Evolutionary conservation across 2,113 vertebrate genomes (phyloP).

Genomic region (Leptocoma aspasia): DNA sequence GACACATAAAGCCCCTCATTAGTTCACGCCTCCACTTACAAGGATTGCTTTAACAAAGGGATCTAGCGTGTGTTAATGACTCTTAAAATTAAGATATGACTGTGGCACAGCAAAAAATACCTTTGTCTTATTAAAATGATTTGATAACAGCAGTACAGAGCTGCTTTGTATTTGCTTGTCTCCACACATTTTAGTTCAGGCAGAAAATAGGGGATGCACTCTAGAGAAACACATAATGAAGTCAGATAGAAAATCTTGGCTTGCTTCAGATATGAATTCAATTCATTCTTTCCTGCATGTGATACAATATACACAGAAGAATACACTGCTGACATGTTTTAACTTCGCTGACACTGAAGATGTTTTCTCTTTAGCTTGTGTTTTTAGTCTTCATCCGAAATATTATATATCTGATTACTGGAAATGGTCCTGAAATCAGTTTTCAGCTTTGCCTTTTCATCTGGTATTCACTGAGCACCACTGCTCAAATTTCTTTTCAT

Average conservation of each 20-base stretch:
- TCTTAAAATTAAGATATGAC: slow-evolving; percentile 64
- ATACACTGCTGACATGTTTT: slow-evolving; percentile 58
- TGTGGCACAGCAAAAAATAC: slow-evolving; percentile 69
- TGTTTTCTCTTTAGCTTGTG: slow-evolving; percentile 29
- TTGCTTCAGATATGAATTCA: slow-evolving; percentile 73
- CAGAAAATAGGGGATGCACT: slow-evolving; percentile 63
- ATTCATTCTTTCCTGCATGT: slow-evolving; percentile 67
- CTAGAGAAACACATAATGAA: slow-evolving; percentile 76
- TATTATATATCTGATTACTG: neutral
- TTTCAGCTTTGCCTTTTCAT: neutral
- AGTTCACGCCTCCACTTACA: slow-evolving; percentile 58
- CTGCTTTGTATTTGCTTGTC: slow-evolving; percentile 62
- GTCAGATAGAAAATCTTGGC: slow-evolving; percentile 75
- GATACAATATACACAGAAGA: slow-evolving; percentile 53
- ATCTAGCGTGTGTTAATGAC: slow-evolving; percentile 52
- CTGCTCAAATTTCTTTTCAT: neutral
- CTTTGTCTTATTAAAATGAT: slow-evolving; percentile 61
- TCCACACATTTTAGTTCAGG: slow-evolving; percentile 54
- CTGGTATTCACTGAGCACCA: neutral
- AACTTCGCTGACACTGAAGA: slow-evolving; percentile 61
- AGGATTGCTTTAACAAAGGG: slow-evolving; percentile 63
- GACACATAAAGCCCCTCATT: slow-evolving; percentile 64
- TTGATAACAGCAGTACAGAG: slow-evolving; percentile 35
- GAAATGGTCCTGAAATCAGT: neutral
- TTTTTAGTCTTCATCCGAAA: slow-evolving; percentile 48